A percentile compares a stretch with the other conserved stretches of the same genome.
phyloP scores from a whole-genome alignment of 2,888 invertebrate species.

The Trissolcus brochymenae region DNA sequence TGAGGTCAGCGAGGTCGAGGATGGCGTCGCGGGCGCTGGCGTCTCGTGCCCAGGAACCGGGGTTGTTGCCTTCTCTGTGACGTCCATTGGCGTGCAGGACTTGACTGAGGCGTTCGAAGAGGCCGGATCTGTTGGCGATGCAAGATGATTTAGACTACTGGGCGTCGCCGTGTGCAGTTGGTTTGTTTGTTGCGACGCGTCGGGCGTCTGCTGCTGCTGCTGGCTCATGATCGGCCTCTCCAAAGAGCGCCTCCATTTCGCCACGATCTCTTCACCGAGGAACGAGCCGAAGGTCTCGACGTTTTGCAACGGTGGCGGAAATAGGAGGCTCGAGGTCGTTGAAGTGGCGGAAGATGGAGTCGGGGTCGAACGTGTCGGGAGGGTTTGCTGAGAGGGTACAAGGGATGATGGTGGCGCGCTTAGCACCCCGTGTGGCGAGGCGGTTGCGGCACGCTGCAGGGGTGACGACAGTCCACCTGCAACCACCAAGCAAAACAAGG shows the following conservation, averaged over 20 bases:
- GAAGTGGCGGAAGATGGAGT: slow-evolving; percentile 74
- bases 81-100: slow-evolving; percentile 71
- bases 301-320: slow-evolving; percentile 81
- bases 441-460: slow-evolving; percentile 76
- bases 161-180: slow-evolving; percentile 73
- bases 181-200: slow-evolving; percentile 64
- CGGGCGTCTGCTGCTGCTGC: slow-evolving; percentile 64
- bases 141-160: slow-evolving; percentile 77
- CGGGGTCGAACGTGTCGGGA: slow-evolving; percentile 73
- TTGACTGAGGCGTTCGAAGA: slow-evolving; percentile 72
- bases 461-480: slow-evolving; percentile 77
- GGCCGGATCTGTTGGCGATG: slow-evolving; percentile 78
- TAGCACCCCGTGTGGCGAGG: slow-evolving; percentile 73
- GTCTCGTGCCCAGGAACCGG: slow-evolving; percentile 77
- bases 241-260: slow-evolving; percentile 85
- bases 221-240: slow-evolving; percentile 77
- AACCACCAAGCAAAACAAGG: slow-evolving; percentile 74
- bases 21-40: slow-evolving; percentile 77
- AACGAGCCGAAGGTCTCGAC: slow-evolving; percentile 85
- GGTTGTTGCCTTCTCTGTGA: slow-evolving; percentile 75
- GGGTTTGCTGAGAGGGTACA: slow-evolving; percentile 70
- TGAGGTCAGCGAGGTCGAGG: slow-evolving; percentile 73
- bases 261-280: slow-evolving; percentile 90
- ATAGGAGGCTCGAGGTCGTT: slow-evolving; percentile 75
- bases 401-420: slow-evolving; percentile 71